Evolutionary conservation across 2,113 vertebrate genomes (phyloP).

Genomic region (Daboia siamensis): DNA sequence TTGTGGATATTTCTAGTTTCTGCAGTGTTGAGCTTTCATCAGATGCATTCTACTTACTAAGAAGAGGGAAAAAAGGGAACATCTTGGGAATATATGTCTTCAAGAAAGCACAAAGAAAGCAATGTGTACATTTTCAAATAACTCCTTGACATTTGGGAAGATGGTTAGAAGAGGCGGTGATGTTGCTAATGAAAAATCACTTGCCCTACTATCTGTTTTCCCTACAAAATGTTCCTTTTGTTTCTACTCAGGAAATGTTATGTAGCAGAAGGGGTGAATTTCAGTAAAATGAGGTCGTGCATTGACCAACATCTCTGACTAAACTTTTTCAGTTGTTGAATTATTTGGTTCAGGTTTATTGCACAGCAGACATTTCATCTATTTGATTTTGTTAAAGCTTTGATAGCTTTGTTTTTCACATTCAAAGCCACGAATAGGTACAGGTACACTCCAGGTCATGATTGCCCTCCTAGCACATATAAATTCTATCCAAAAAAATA

Average conservation of each 20-base stretch:
- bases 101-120: neutral
- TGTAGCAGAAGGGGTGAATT: neutral
- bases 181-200: slow-evolving; percentile 10
- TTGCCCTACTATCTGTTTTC: neutral
- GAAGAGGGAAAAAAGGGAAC: neutral
- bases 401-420: neutral
- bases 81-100: neutral
- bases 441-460: neutral
- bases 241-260: slow-evolving; percentile 25
- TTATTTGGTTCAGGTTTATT: neutral
- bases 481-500: neutral
- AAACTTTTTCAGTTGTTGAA: neutral
- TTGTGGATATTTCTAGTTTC: neutral
- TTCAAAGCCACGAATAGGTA: neutral
- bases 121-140: neutral
- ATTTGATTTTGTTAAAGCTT: neutral
- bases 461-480: neutral
- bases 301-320: neutral
- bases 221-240: neutral
- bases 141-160: slow-evolving; percentile 1
- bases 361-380: neutral
- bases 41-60: neutral
- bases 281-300: slow-evolving; percentile 1
- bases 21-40: neutral
- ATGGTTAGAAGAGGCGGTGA: neutral